These are phyloP conservation scores for Trachemys scripta DNA, from an alignment of 2,113 vertebrate species.

Conservation along the genomic window DNA sequence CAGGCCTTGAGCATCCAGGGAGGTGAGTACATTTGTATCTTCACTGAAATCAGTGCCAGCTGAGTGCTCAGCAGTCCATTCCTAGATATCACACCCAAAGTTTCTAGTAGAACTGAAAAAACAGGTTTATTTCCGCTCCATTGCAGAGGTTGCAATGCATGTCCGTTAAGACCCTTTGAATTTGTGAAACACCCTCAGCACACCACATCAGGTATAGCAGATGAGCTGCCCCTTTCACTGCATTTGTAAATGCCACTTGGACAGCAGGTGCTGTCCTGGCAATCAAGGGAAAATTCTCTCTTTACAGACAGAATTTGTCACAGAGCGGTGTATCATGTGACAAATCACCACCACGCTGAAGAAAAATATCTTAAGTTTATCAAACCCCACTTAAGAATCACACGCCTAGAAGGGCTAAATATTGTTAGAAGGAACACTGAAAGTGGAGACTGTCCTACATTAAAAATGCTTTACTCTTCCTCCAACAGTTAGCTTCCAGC, in stretches of 20 bases:
- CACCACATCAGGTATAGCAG: background rate
- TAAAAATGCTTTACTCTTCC: background rate
- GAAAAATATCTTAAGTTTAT: background rate
- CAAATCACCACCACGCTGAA: background rate
- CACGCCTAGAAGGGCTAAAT: background rate
- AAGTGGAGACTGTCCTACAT: background rate
- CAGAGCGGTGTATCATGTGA: background rate
- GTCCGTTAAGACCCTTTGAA: background rate
- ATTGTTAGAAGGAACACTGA: background rate
- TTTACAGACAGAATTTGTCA: background rate
- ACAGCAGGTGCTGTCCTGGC: background rate
- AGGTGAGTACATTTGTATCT: background rate
- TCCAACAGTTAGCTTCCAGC: background rate
- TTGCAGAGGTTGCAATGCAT: background rate
- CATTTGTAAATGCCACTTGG: background rate
- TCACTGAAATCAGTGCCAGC: background rate
- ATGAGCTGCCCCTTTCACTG: slow-evolving; percentile 10
- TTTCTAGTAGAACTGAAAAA: background rate
- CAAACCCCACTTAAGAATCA: background rate
- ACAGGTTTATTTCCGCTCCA: background rate
- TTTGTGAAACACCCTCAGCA: background rate
- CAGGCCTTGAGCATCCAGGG: background rate
- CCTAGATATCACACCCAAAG: background rate
- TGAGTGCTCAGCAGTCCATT: background rate
- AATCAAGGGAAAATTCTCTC: background rate